Evolutionary conservation across 2,888 invertebrate genomes (phyloP).

Genomic region (Tinea pellionella): DNA sequence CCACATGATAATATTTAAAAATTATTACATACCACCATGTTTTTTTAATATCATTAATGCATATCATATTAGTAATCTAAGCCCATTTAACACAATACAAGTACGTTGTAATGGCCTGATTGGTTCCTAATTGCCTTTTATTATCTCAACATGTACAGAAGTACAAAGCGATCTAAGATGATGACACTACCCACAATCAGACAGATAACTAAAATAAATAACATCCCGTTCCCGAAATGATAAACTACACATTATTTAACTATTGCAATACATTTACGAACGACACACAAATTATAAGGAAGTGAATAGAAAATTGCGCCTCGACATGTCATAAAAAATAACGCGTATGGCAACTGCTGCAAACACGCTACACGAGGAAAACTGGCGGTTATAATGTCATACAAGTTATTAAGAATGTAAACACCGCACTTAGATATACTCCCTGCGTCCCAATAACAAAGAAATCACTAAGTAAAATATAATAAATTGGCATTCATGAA

Average conservation of each 20-base stretch:
- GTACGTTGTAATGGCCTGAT: background rate
- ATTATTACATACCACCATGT: too few relatives aligned
- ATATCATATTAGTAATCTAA: background rate
- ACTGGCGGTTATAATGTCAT: background rate
- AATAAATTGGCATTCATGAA: slow-evolving; percentile 65
- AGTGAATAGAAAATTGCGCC: slow-evolving; percentile 12
- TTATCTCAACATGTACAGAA: slow-evolving; percentile 5
- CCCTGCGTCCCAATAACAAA: slow-evolving; percentile 1
- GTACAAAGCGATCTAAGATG: background rate
- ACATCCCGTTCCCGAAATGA: background rate
- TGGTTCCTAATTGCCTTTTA: background rate
- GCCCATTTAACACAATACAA: background rate
- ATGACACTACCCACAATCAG: slow-evolving; percentile 1
- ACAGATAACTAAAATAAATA: background rate
- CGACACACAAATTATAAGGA: slow-evolving; percentile 4
- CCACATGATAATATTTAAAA: background rate
- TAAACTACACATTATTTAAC: background rate
- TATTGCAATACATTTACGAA: background rate
- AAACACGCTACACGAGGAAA: background rate
- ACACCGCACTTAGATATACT: background rate
- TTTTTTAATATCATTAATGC: too few relatives aligned
- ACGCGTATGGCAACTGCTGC: background rate
- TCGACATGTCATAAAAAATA: slow-evolving; percentile 9
- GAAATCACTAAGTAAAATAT: background rate
- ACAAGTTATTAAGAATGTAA: background rate